Conservation (phyloP, 1,140 invertebrate genomes). For the Battus philenor region DNA sequence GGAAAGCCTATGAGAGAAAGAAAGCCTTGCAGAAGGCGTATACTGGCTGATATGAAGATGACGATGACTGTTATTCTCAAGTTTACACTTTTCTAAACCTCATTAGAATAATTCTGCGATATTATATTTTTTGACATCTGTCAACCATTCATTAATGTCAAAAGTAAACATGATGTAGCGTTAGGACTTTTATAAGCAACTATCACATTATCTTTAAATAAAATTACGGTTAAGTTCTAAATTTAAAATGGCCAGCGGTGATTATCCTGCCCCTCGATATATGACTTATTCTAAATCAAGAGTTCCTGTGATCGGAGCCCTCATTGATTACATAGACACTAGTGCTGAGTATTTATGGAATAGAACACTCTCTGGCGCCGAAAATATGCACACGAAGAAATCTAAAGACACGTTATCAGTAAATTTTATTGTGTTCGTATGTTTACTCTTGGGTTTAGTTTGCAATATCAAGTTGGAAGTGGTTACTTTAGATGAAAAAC, state of each 20-base stretch:
- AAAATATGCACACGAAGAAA: constrained; percentile 31
- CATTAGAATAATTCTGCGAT: too few relatives aligned
- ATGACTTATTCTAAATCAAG: constrained; percentile 47
- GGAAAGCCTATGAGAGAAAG: too few relatives aligned
- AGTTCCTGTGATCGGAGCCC: constrained; percentile 44
- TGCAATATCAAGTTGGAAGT: constrained; percentile 62
- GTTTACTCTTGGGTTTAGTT: constrained; percentile 41
- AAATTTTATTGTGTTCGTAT: constrained; percentile 41
- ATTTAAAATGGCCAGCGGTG: constrained; percentile 19
- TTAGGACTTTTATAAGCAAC: too few relatives aligned
- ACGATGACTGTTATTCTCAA: too few relatives aligned
- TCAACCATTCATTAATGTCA: too few relatives aligned
- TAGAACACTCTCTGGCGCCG: constrained; percentile 38
- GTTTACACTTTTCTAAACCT: too few relatives aligned
- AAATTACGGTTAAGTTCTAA: constrained; percentile 5
- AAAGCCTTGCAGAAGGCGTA: too few relatives aligned
- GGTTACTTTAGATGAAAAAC: constrained; percentile 40
- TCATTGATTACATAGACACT: constrained; percentile 53
- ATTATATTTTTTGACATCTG: too few relatives aligned
- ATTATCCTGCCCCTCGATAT: constrained; percentile 26
- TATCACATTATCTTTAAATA: not conserved
- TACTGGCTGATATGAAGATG: too few relatives aligned
- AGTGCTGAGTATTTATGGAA: constrained; percentile 40
- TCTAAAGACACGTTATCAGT: constrained; percentile 37
- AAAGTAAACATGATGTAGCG: too few relatives aligned